These are phyloP conservation scores for Alauda arvensis DNA, from an alignment of 2,797 vertebrate genomes.

Conservation along the genomic window DNA sequence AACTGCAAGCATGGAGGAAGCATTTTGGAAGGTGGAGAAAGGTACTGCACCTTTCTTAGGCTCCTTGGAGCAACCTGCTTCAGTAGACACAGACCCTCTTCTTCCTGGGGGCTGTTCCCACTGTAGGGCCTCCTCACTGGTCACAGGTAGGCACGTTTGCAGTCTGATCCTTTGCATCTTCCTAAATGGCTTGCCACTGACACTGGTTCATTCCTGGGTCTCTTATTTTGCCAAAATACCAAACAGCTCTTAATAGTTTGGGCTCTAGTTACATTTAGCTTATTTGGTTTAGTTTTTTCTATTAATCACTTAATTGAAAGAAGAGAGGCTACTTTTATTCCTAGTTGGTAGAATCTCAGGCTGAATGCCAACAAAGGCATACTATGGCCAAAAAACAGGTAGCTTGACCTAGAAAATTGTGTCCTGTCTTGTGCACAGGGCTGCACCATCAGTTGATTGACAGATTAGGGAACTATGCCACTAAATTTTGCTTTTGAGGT, in stretches of 20 bases:
- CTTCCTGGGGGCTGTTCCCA: not conserved
- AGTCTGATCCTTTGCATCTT: not conserved
- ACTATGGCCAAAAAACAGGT: not conserved
- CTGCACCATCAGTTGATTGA: not conserved
- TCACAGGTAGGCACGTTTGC: not conserved
- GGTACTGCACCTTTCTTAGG: not conserved
- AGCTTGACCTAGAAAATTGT: not conserved
- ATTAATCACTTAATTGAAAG: not conserved
- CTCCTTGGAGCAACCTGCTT: not conserved
- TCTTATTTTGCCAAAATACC: not conserved
- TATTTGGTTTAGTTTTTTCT: not conserved
- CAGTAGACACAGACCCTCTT: accelerated
- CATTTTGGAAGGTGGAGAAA: not conserved
- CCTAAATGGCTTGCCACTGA: not conserved
- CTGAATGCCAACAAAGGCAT: not conserved
- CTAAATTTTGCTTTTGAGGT: not conserved
- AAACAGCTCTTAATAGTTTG: not conserved
- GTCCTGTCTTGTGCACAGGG: not conserved
- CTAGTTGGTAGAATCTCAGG: not conserved
- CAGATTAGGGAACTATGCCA: not conserved
- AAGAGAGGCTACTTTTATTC: not conserved
- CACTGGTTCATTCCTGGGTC: not conserved
- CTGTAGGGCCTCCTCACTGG: accelerated
- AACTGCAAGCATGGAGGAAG: not conserved
- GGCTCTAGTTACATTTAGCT: not conserved